Evolutionary conservation across 2,113 vertebrate species (phyloP), one percentile per base, ranked within the genome.

Genomic region (Aix galericulata): DNA sequence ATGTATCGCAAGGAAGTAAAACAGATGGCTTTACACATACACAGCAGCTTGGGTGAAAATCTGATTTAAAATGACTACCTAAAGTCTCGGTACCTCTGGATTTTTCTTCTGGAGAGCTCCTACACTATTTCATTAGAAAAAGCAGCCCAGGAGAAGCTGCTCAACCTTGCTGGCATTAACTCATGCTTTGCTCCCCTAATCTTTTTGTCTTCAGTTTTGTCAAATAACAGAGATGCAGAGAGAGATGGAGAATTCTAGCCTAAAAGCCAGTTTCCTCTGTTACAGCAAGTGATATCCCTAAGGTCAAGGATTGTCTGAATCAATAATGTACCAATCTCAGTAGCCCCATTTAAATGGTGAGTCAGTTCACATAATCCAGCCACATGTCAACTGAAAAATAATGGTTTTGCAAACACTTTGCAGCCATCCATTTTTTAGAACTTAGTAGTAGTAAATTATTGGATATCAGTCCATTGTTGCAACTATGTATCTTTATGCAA

Each of bases 271-370:
- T 82, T 97, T 97, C 83, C 91, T 93, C 79, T 74, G 77, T 79
- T 89, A 95, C 75, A 92, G 87, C 83, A 73, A 89, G 74, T 59
- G 52, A 94, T 97, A 95, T 82, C 78, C 71, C 82, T 20, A 58
- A 93, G 94, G 95, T 97, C 95, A 97, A 97, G 95, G 94, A 95
- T 85, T 96, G 84, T 94, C 89, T 95, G 92, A 97, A 97, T 97
- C 94, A 97, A 97, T 95, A 97, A 77, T 69, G 82, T 42, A 93
- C 86, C 75, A 71, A 82, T 96, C 88, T 97, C 79, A 66, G 46
- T 27, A 92, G 86, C 89, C 42, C 72, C 94, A 96, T 97, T 95
- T 97, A 96, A 97, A 95, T 93, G 81, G 95, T 81, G 90, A 97
- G 77, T 95, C 87, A 93, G 93, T 95, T 96, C 91, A 96, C 71